Base-by-base conservation (phyloP, 2,797 vertebrate genomes). In the Poeciliopsis turneri region DNA sequence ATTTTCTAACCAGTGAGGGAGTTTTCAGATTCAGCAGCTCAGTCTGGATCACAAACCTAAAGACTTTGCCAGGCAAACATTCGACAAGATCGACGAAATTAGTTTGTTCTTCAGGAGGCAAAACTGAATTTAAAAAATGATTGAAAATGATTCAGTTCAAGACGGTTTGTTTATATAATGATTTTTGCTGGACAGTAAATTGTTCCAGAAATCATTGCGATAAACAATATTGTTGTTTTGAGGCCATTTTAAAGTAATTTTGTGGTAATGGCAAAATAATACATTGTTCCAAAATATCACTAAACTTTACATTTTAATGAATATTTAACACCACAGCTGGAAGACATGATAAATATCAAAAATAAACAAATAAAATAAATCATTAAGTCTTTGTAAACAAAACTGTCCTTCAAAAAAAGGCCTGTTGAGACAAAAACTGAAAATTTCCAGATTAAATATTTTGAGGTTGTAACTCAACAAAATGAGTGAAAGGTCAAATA, bases 11-110 rank as follows among this genome's bases (percentile, higher is more conserved):
- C 47, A 41, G 75, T 70, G 59, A 83, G 78, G 72, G 55, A 72
- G 76, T 73, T 59, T 87, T 88, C n/a, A 82, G 75, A 78, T 82
- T 78, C 84, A 80, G 6, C 45, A 47, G 77, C 77, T 85, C 55
- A 68, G 12, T 20, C 53, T 64, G 55, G 69, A 45, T 76, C 55
- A 69, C 72, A 70, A 80, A 86, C 72, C 71, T 25, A 36, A 79
- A 83, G 49, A 49, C 39, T 59, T 49, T 1, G 33, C 3, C 74
- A 78, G 77, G 77, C 43, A 6, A 69, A 45, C 74, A 78, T 86
- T 71, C 72, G 16, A 0, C 33, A 55, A 81, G 82, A 83, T 51
- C 73, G 77, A 89, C 87, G 78, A 80, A 80, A 87, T 85, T 30
- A 76, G 33, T 68, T 18, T 33, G 33, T 75, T 69, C 12, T 51